phyloP scores from a whole-genome alignment of 1,140 invertebrate species.

The Lasaia peninsularis region DNA sequence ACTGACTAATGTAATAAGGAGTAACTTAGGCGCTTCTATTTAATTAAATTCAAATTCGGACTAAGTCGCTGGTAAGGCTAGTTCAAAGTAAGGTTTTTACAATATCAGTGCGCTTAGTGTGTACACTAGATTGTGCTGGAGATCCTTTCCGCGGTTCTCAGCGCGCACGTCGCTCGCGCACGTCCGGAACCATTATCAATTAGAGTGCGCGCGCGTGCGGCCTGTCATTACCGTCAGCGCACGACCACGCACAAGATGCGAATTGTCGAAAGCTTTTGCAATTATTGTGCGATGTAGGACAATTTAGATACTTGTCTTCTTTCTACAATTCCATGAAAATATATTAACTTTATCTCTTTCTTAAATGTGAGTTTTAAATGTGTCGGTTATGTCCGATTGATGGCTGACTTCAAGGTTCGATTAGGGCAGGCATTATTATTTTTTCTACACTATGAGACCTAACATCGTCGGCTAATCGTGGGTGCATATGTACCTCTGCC shows the following conservation, averaged over 20 bases:
- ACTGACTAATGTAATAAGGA: too few species aligned
- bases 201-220: conserved; percentile 63
- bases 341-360: neutral
- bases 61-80: too few species aligned
- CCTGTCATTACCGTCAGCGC: conserved; percentile 53
- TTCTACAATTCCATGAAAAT: neutral
- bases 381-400: too few species aligned
- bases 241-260: conserved; percentile 13
- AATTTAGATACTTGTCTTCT: neutral
- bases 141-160: conserved; percentile 43
- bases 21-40: too few species aligned
- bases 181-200: conserved; percentile 67
- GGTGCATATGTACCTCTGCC: too few species aligned
- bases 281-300: neutral
- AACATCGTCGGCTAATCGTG: too few species aligned
- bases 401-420: too few species aligned
- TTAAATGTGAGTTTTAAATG: neutral
- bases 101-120: conserved; percentile 7
- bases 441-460: too few species aligned
- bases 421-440: too few species aligned
- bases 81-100: neutral
- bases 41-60: too few species aligned
- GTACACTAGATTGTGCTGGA: conserved; percentile 17
- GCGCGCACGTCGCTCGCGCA: conserved; percentile 49
- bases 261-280: conserved; percentile 1